Conservation (phyloP, 2,113 vertebrate species). For the Suncus etruscus region DNA sequence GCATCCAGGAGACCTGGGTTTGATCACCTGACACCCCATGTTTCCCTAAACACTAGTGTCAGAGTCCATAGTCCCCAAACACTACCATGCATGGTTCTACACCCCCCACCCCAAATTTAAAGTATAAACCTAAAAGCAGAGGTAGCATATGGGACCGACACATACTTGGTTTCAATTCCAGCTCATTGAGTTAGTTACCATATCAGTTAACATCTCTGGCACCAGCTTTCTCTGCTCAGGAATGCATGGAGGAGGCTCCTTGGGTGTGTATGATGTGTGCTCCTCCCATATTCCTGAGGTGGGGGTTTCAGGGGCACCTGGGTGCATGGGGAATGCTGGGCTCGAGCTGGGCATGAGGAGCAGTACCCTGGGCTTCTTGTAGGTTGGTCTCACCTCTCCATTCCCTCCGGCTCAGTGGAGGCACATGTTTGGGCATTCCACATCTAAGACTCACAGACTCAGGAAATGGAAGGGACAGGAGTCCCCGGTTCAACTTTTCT, state of each 20-base stretch:
- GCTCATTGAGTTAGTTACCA: neutral
- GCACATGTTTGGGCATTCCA: neutral
- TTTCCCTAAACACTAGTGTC: too few species aligned
- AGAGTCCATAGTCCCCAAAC: too few species aligned
- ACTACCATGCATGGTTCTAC: too few species aligned
- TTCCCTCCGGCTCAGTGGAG: neutral
- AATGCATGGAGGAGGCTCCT: neutral
- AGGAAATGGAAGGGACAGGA: neutral
- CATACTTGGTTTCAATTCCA: neutral
- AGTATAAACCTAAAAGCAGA: neutral
- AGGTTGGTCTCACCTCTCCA: neutral
- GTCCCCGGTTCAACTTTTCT: slow-evolving; percentile 14
- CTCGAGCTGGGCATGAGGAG: neutral
- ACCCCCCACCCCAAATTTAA: too few species aligned
- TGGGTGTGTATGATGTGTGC: neutral
- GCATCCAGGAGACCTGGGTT: neutral
- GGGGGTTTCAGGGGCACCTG: neutral
- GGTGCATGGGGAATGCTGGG: neutral
- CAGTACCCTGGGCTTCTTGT: neutral
- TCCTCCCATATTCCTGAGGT: neutral
- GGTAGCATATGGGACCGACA: neutral
- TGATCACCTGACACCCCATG: too few species aligned
- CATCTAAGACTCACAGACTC: neutral
- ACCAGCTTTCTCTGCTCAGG: neutral
- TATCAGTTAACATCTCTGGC: neutral